A percentile compares a stretch with the other conserved stretches of the same genome.
Evolutionary conservation across 1,140 invertebrate genomes (phyloP).

Genomic region (Cotesia typhae): DNA sequence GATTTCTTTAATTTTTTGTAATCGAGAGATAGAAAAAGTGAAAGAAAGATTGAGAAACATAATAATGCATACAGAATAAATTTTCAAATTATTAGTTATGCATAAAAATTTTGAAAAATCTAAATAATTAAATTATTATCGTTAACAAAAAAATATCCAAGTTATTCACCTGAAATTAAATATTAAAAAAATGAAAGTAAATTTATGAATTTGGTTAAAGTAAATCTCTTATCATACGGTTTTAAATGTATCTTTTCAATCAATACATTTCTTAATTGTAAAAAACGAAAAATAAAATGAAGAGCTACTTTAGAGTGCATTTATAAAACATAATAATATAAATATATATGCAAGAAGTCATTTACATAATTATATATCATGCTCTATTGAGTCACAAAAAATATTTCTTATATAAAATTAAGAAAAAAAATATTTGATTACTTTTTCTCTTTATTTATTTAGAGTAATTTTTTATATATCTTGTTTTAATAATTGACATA

Average conservation of each 20-base stretch:
- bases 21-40: not conserved
- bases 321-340: constrained; percentile 28
- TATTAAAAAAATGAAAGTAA: constrained; percentile 59
- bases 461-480: too few species aligned
- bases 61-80: too few species aligned
- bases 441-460: too few species aligned
- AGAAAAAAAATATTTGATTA: too few species aligned
- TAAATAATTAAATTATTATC: constrained; percentile 3
- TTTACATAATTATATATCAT: too few species aligned
- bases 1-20: not conserved
- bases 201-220: constrained; percentile 58
- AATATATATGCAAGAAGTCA: too few species aligned
- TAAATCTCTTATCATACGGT: constrained; percentile 57
- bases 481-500: too few species aligned
- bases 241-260: constrained; percentile 57
- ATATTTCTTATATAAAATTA: too few species aligned
- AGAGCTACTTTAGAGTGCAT: constrained; percentile 21
- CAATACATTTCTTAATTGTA: constrained; percentile 58
- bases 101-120: not conserved
- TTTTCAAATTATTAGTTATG: too few species aligned
- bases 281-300: constrained; percentile 46
- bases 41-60: not conserved
- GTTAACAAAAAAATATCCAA: constrained; percentile 2
- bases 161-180: constrained; percentile 49
- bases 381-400: too few species aligned